phyloP scores from a whole-genome alignment of 2,797 vertebrate species.

The Ciconia nigra region DNA sequence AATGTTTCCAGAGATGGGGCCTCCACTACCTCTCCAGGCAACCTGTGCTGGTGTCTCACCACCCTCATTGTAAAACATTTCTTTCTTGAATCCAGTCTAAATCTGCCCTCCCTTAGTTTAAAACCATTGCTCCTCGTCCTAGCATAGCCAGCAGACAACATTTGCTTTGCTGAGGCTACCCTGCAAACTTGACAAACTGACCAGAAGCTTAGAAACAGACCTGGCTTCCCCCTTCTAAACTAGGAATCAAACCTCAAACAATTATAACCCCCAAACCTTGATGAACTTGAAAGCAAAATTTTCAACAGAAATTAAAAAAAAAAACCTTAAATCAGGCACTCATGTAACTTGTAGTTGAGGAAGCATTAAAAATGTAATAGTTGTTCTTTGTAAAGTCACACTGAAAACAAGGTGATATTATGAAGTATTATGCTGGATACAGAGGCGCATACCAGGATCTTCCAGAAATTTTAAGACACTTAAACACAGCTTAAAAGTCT shows the following conservation, averaged over 20 bases:
- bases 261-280: fast-evolving
- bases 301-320: fast-evolving
- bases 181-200: background rate
- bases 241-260: background rate
- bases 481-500: background rate
- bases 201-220: background rate
- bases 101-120: no score
- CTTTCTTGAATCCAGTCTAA: no score
- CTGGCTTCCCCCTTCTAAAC: background rate
- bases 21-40: no score
- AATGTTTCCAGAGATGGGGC: no score
- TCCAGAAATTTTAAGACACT: background rate
- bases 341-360: background rate
- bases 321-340: background rate
- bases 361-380: fast-evolving
- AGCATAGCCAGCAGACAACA: background rate
- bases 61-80: no score
- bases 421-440: background rate
- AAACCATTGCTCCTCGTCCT: no score
- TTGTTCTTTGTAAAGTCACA: background rate
- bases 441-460: fast-evolving
- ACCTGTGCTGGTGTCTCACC: no score
- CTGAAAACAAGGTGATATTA: background rate
- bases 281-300: background rate
- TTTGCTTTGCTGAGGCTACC: fast-evolving